Percentiles rank a stretch among this genome's conserved stretches.
phyloP scores from a whole-genome alignment of 2,797 vertebrate species.

The Sebastes diaconus region DNA sequence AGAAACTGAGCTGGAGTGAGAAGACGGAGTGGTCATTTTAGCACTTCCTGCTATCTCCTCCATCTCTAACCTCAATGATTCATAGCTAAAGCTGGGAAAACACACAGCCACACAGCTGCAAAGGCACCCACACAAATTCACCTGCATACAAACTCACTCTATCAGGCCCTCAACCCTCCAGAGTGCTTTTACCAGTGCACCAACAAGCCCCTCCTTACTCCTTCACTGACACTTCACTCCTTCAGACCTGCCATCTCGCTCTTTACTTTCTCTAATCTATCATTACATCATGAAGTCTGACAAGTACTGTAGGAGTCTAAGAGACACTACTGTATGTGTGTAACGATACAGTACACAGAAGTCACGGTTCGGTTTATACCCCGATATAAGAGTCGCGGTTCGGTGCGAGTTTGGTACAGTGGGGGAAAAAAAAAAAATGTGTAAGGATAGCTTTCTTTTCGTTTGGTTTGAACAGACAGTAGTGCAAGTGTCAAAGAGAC shows the following conservation, averaged over 20 bases:
- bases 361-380: neutral
- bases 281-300: constrained; percentile 52
- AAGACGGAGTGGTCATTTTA: constrained; percentile 64
- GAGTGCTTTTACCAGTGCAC: constrained; percentile 43
- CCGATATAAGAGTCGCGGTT: neutral
- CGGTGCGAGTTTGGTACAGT: neutral
- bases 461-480: neutral
- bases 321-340: neutral
- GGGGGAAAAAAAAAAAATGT: neutral
- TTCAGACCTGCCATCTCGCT: constrained; percentile 20
- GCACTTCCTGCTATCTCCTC: constrained; percentile 49
- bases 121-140: constrained; percentile 12
- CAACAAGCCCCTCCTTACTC: neutral
- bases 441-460: neutral
- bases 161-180: neutral
- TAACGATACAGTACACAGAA: neutral
- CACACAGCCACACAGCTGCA: neutral
- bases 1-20: neutral
- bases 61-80: constrained; percentile 67
- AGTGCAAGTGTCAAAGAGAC: neutral
- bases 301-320: constrained; percentile 5
- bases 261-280: constrained; percentile 42
- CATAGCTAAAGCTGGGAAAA: constrained; percentile 19
- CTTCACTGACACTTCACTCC: neutral
- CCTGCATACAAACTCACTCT: constrained; percentile 21